Base-by-base conservation (phyloP, 2,113 vertebrate genomes). In the Columba livia region DNA sequence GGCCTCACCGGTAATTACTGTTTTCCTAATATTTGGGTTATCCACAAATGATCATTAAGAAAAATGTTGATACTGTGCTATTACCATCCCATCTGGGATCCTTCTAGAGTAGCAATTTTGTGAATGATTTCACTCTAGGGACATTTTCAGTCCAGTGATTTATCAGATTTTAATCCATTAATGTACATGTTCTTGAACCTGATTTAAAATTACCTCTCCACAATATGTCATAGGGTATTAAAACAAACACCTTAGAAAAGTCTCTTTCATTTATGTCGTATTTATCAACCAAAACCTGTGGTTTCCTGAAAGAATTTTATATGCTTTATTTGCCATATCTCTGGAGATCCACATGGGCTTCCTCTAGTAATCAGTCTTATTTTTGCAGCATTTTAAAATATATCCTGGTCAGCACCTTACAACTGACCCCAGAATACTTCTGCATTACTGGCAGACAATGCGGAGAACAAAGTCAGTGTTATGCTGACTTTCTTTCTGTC, bases 151-250 rank as follows among this genome's bases (percentile, higher is more conserved):
- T 26, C 31, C 29, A 71, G n/a, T 71, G 61, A 89, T 93, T 92
- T 81, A 64, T 88, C 65, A 90, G 53, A 78, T 74, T 93, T 89
- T 90, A 94, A 84, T 95, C 65, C 38, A 74, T 81, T 92, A 86
- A 89, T 84, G 34, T 60, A 14, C 64, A 67, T 58, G 26, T 81
- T 78, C 48, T 60, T 74, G 65, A 90, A 64, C 24, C 14, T 31
- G 65, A 86, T 86, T 96, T 88, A 44, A 90, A 95, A 89, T 90
- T 78, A 74, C 42, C 51, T 88, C 36, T 73, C 56, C 6, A 3
- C 16, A 51, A 56, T 74, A 62, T 21, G 62, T 92, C 58, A 38
- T 86, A 50, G 29, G 61, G 7, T 56, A 64, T 58, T 78, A 74
- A 94, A 93, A 78, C 60, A 84, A 87, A 53, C 38, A 65, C n/a